These are phyloP conservation scores for Tyrannus savana DNA, from an alignment of 2,113 vertebrate species.

Conservation along the genomic window DNA sequence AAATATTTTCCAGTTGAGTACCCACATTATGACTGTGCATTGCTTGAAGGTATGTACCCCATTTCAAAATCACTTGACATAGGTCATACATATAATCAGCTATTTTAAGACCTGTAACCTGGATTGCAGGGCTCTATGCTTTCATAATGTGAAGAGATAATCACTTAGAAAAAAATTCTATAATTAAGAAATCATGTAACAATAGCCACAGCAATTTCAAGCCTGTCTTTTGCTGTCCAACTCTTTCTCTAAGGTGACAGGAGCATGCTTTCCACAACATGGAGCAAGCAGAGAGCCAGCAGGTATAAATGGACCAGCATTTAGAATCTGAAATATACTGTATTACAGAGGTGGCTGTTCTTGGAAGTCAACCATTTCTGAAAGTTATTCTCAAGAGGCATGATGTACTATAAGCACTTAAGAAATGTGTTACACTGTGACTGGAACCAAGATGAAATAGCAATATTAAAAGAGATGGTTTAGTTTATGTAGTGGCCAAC, in stretches of 20 bases:
- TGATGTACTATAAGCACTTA: conserved; percentile 72
- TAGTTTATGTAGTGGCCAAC: conserved; percentile 75
- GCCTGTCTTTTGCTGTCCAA: conserved; percentile 37
- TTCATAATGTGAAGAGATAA: conserved; percentile 47
- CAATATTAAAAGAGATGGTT: conserved; percentile 73
- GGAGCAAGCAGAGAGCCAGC: background rate
- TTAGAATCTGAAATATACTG: conserved; percentile 10
- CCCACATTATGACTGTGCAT: background rate
- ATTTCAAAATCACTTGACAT: conserved; percentile 36
- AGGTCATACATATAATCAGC: conserved; percentile 28
- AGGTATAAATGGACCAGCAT: background rate
- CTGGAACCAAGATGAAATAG: conserved; percentile 75
- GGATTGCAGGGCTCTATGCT: conserved; percentile 28
- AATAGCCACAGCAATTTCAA: conserved; percentile 1
- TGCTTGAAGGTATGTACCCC: conserved; percentile 53
- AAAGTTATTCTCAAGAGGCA: conserved; percentile 66
- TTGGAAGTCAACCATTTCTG: conserved; percentile 76
- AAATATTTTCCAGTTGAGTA: conserved; percentile 36
- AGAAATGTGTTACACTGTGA: conserved; percentile 70
- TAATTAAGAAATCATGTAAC: conserved; percentile 52
- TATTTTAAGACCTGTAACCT: conserved; percentile 36
- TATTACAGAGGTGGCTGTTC: conserved; percentile 65
- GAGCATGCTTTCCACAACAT: background rate
- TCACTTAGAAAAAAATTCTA: conserved; percentile 56
- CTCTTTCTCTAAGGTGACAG: background rate